Percentiles rank a stretch among this genome's conserved stretches.
phyloP scores from a whole-genome alignment of 1,140 invertebrate genomes.

The Drosophila sp. region DNA sequence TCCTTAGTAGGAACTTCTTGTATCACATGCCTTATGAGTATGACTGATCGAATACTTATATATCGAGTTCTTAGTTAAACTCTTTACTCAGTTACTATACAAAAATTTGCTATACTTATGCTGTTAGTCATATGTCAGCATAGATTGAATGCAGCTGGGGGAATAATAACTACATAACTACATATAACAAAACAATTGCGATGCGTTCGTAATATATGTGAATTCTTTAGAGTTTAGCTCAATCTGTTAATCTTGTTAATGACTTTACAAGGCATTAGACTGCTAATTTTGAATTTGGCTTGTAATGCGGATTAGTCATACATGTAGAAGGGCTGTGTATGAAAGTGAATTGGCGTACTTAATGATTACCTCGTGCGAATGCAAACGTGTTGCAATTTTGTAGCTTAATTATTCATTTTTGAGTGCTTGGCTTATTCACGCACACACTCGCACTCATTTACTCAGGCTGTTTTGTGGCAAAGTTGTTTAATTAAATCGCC shows the following conservation, averaged over 20 bases:
- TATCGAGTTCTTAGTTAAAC: neutral
- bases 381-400: constrained; percentile 32
- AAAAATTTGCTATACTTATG: neutral
- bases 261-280: too few relatives aligned
- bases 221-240: neutral
- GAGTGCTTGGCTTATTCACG: neutral
- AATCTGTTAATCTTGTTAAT: constrained; percentile 9
- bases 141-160: neutral
- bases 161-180: constrained; percentile 8
- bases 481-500: constrained; percentile 26
- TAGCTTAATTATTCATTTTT: constrained; percentile 52
- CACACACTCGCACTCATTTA: neutral
- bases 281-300: neutral
- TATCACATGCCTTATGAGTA: neutral
- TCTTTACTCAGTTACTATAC: neutral
- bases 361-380: constrained; percentile 26
- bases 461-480: too few relatives aligned
- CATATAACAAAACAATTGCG: constrained; percentile 5
- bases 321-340: neutral
- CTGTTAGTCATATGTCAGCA: constrained; percentile 24
- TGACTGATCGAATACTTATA: neutral
- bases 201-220: constrained; percentile 4
- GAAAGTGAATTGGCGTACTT: constrained; percentile 32
- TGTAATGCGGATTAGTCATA: constrained; percentile 32
- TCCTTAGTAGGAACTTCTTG: too few relatives aligned